Percentiles rank a stretch among this genome's conserved stretches.
Evolutionary conservation across 2,113 vertebrate genomes (phyloP).

Genomic region (Dicaeum eximium): DNA sequence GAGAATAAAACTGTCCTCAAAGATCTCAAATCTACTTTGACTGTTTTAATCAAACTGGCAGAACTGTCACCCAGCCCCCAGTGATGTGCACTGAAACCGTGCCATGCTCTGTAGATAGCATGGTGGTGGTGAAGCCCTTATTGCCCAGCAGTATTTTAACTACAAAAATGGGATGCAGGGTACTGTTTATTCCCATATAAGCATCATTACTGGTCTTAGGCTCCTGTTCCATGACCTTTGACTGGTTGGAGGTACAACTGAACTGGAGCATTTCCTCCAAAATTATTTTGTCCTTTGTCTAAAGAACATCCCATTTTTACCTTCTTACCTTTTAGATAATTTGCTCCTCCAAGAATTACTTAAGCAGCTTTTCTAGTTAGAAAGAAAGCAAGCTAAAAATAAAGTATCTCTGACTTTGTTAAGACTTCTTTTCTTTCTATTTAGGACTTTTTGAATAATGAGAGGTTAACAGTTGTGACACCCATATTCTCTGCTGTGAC

Average conservation of each 20-base stretch:
- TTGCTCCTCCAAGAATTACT: neutral
- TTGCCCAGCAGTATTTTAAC: neutral
- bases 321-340: neutral
- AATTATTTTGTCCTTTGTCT: neutral
- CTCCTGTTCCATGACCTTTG: neutral
- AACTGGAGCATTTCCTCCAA: neutral
- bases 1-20: neutral
- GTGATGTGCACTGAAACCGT: neutral
- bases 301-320: neutral
- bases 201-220: neutral
- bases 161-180: neutral
- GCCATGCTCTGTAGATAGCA: neutral
- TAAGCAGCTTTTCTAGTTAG: neutral
- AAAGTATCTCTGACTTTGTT: neutral
- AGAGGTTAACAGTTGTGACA: neutral
- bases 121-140: neutral
- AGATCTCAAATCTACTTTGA: neutral
- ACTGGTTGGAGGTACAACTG: neutral
- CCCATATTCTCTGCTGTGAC: neutral
- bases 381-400: neutral
- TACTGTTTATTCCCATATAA: neutral
- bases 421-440: neutral
- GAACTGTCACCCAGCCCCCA: neutral
- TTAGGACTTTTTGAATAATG: neutral
- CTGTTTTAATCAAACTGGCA: neutral